Evolutionary conservation across 2,888 invertebrate species (phyloP).

Genomic region (Agriopis leucophaearia): DNA sequence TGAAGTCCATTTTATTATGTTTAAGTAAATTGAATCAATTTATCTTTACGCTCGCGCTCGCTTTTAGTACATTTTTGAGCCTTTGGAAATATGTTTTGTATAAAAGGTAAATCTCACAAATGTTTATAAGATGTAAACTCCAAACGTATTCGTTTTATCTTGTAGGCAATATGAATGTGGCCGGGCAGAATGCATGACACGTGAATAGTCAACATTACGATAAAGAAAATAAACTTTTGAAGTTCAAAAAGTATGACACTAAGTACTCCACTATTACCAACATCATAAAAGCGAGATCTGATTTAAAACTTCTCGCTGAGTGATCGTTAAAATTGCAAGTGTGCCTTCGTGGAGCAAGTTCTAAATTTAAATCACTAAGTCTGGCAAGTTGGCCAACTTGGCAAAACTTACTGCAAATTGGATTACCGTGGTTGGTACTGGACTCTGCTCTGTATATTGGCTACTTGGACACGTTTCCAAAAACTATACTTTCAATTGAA

Average conservation of each 20-base stretch:
- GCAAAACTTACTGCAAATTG: conserved; percentile 78
- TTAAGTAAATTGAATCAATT: conserved; percentile 43
- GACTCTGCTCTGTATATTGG: conserved; percentile 55
- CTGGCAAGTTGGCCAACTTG: conserved; percentile 68
- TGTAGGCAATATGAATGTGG: not conserved
- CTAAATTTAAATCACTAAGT: conserved; percentile 84
- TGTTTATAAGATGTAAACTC: not conserved
- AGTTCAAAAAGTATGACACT: conserved; percentile 28
- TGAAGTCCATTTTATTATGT: conserved; percentile 45
- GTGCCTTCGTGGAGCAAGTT: conserved; percentile 71
- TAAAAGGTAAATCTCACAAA: not conserved
- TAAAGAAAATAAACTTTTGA: too few species aligned
- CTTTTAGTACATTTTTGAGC: conserved; percentile 28
- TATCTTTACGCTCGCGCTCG: conserved; percentile 35
- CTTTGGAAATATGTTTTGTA: conserved; percentile 8
- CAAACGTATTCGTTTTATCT: not conserved
- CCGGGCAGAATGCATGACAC: not conserved
- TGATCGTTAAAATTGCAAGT: conserved; percentile 80
- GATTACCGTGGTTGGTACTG: conserved; percentile 68
- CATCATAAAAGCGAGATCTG: conserved; percentile 66
- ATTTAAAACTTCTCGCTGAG: conserved; percentile 64
- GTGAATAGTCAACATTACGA: too few species aligned
- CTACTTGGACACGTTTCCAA: conserved; percentile 66
- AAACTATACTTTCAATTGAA: conserved; percentile 34
- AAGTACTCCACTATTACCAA: conserved; percentile 52